phyloP scores from a whole-genome alignment of 2,888 invertebrate genomes.

The Apantesis nais region DNA sequence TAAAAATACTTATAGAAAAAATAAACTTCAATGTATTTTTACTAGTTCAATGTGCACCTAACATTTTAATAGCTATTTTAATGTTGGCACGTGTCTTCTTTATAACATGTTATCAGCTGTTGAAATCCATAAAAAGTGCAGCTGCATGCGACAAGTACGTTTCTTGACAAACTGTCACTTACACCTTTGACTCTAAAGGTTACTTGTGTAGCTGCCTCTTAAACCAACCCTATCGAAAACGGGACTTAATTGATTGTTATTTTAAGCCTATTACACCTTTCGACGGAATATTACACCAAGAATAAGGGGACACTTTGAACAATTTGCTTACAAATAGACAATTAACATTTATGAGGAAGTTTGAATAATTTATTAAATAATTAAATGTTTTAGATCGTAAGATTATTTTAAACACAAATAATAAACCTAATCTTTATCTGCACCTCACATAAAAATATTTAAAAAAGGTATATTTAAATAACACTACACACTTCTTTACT shows the following conservation, averaged over 20 bases:
- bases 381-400: constrained; percentile 12
- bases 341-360: constrained; percentile 27
- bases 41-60: not conserved
- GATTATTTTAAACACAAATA: constrained; percentile 12
- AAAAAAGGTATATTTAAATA: constrained; percentile 6
- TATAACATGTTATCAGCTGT: constrained; percentile 33
- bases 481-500: constrained; percentile 4
- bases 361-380: constrained; percentile 28
- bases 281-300: constrained; percentile 34
- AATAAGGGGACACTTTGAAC: constrained; percentile 34
- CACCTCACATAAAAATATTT: constrained; percentile 6
- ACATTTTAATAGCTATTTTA: constrained; percentile 8
- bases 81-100: constrained; percentile 26
- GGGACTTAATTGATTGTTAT: constrained; percentile 48
- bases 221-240: constrained; percentile 33
- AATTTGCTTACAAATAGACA: constrained; percentile 35
- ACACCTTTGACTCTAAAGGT: constrained; percentile 58
- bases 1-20: not conserved
- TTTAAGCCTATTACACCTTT: constrained; percentile 50
- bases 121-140: constrained; percentile 49
- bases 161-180: constrained; percentile 40
- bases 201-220: constrained; percentile 50
- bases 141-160: constrained; percentile 47
- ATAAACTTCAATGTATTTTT: not conserved
- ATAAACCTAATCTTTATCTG: constrained; percentile 8